Evolutionary conservation across 2,797 vertebrate species (phyloP).

Genomic region (Bradypus variegatus): DNA sequence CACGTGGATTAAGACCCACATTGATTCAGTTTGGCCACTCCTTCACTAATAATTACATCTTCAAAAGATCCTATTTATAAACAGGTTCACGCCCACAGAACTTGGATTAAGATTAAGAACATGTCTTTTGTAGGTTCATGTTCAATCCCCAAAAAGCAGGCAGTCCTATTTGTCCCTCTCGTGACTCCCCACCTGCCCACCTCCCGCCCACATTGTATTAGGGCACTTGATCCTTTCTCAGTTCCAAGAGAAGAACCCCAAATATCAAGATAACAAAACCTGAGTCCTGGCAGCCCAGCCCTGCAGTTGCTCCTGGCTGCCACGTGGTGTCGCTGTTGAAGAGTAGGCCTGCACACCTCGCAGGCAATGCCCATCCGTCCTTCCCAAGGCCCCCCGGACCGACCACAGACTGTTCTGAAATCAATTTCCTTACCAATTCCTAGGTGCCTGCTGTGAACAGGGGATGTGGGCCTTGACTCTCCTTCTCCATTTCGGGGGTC

Average conservation of each 20-base stretch:
- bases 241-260: not conserved
- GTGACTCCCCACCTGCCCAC: not conserved
- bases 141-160: not conserved
- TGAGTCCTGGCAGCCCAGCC: not conserved
- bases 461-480: not conserved
- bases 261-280: no score
- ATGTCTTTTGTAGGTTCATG: no score
- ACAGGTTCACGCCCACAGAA: no score
- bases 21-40: no score
- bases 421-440: not conserved
- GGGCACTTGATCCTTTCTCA: not conserved
- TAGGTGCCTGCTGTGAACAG: not conserved
- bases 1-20: no score
- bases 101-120: no score
- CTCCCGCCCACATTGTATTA: not conserved
- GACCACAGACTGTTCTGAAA: not conserved
- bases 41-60: no score
- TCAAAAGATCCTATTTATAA: no score
- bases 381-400: not conserved
- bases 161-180: not conserved
- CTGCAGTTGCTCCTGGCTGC: not conserved
- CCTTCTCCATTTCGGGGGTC: not conserved
- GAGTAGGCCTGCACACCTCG: not conserved
- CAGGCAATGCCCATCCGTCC: not conserved
- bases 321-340: constrained; percentile 53